A percentile compares a stretch with the other conserved stretches of the same genome.
These are phyloP conservation scores for Drosophila repletoides DNA, from an alignment of 1,140 invertebrate genomes.

Conservation along the genomic window DNA sequence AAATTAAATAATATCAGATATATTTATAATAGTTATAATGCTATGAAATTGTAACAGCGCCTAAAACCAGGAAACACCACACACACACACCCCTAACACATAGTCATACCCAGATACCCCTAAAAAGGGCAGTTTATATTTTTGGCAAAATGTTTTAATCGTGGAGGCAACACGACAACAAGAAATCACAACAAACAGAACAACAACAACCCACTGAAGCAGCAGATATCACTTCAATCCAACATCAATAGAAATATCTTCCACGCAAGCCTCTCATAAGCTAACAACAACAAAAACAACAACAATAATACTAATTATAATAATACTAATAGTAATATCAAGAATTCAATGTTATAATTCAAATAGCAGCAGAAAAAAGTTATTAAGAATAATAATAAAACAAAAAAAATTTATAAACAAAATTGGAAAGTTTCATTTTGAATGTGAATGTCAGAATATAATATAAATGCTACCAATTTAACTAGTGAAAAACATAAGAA, in stretches of 20 bases:
- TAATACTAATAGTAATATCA: slow-evolving; percentile 28
- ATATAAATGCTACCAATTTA: too few species aligned
- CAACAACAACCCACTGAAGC: slow-evolving; percentile 20
- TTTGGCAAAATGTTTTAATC: slow-evolving; percentile 40
- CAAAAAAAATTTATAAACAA: slow-evolving; percentile 23
- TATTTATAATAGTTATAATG: slow-evolving; percentile 74
- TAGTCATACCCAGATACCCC: slow-evolving; percentile 28
- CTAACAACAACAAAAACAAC: slow-evolving; percentile 60
- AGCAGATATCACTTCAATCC: slow-evolving; percentile 1
- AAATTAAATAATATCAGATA: slow-evolving; percentile 75
- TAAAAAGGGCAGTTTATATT: slow-evolving; percentile 48
- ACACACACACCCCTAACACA: slow-evolving; percentile 25
- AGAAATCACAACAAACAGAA: slow-evolving; percentile 22
- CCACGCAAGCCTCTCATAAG: slow-evolving; percentile 62
- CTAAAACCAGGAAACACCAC: slow-evolving; percentile 33
- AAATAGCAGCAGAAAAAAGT: slow-evolving; percentile 62
- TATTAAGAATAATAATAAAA: slow-evolving; percentile 49
- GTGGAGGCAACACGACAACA: slow-evolving; percentile 29
- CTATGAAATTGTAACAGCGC: slow-evolving; percentile 76
- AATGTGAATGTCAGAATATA: too few species aligned
- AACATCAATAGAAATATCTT: slow-evolving; percentile 40
- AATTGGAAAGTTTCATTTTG: slow-evolving; percentile 33
- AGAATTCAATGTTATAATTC: slow-evolving; percentile 62
- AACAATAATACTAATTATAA: too few species aligned
- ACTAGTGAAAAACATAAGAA: too few species aligned